Evolutionary conservation across 1,140 invertebrate genomes (phyloP).

Genomic region (Solenopsis fugax): DNA sequence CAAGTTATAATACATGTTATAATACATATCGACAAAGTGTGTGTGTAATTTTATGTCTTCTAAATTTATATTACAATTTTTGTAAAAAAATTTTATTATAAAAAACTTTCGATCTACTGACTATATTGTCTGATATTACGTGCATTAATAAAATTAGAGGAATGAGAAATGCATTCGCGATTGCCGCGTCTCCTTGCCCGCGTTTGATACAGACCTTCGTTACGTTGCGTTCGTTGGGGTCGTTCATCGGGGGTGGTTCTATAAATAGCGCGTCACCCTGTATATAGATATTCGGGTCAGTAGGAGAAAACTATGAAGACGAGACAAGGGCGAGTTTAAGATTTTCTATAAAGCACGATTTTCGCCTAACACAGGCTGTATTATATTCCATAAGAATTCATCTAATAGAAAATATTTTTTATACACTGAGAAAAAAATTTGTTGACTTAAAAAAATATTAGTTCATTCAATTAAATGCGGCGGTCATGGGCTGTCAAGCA

Average conservation of each 20-base stretch:
- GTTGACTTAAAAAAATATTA: no score
- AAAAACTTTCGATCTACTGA: neutral
- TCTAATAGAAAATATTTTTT: neutral
- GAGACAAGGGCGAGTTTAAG: conserved; percentile 80
- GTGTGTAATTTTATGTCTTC: neutral
- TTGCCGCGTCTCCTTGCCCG: conserved; percentile 10
- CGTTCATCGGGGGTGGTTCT: conserved; percentile 81
- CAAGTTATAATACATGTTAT: neutral
- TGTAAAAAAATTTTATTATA: neutral
- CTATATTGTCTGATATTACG: neutral
- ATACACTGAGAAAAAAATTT: no score
- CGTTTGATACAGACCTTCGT: conserved; percentile 68
- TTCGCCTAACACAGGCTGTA: conserved; percentile 1
- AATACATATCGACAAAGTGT: neutral
- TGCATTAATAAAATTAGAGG: conserved; percentile 2
- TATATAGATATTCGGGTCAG: conserved; percentile 83
- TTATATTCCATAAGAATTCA: neutral
- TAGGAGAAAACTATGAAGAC: conserved; percentile 73
- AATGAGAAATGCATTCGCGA: neutral
- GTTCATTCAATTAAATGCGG: no score
- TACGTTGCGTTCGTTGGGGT: conserved; percentile 70
- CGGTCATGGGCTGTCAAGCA: no score
- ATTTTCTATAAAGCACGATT: conserved; percentile 57
- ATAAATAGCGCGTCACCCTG: conserved; percentile 79
- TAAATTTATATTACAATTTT: neutral